Evolutionary conservation across 2,113 vertebrate species (phyloP).

Genomic region (Psilopogon haemacephalus): DNA sequence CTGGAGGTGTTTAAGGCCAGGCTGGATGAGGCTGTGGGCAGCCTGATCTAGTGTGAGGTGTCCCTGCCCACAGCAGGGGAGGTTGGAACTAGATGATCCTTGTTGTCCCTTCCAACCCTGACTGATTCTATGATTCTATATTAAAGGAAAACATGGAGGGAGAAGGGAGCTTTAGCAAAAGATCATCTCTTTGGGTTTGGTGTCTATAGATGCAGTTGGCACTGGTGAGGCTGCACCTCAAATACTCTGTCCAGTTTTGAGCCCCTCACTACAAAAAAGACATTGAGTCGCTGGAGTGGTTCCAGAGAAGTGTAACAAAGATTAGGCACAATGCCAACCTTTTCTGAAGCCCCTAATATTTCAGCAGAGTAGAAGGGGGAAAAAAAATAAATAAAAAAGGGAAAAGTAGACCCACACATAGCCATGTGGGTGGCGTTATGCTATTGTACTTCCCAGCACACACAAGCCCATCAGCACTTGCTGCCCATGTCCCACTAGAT

Average conservation of each 20-base stretch:
- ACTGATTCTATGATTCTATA: no score
- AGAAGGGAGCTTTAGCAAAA: neutral
- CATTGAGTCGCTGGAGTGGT: no score
- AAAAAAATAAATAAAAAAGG: neutral
- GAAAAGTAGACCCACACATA: neutral
- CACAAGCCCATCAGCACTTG: neutral
- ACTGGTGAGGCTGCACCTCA: no score
- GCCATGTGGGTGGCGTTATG: neutral
- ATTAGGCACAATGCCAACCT: neutral
- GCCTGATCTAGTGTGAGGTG: no score
- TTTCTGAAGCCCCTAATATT: neutral
- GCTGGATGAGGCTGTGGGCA: no score
- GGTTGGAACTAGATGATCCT: no score
- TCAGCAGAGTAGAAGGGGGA: neutral
- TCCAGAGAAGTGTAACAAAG: no score
- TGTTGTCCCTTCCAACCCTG: no score
- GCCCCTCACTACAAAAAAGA: no score
- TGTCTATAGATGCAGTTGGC: neutral
- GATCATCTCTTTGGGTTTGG: neutral
- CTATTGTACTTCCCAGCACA: fast-evolving
- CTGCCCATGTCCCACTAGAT: slow-evolving; percentile 30
- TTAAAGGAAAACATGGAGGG: neutral
- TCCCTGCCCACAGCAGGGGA: no score
- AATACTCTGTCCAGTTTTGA: no score
- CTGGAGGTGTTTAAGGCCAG: no score